Conservation (phyloP, 2,113 vertebrate genomes). For the Phalacrocorax aristotelis region DNA sequence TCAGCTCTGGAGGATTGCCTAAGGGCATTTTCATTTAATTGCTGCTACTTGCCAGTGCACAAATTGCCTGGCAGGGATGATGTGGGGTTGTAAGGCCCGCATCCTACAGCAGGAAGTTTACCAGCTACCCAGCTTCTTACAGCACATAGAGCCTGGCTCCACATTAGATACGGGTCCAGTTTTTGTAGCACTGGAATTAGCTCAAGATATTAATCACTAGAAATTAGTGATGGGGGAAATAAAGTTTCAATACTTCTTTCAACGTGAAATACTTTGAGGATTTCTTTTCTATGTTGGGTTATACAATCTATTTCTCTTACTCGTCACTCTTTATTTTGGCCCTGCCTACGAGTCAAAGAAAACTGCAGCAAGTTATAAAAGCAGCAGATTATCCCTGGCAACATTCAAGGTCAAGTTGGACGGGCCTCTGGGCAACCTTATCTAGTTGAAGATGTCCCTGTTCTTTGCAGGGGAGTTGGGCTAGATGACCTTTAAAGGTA, state of each 20-base stretch:
- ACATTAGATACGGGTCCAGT: background rate
- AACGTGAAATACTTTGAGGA: background rate
- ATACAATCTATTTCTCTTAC: background rate
- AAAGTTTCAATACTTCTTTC: background rate
- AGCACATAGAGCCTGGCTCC: background rate
- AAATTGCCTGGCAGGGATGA: conserved; percentile 32
- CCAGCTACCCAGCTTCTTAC: background rate
- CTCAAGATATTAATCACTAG: background rate
- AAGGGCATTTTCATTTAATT: conserved; percentile 42
- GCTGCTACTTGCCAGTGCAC: conserved; percentile 26
- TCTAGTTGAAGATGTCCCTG: background rate
- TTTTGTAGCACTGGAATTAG: background rate
- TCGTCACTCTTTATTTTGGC: background rate
- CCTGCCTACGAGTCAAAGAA: background rate
- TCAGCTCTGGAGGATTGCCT: background rate
- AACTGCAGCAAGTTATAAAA: background rate
- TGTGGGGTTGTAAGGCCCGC: background rate
- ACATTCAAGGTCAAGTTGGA: background rate
- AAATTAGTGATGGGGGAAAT: background rate
- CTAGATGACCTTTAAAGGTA: background rate
- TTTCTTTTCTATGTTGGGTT: background rate
- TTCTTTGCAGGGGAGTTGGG: background rate
- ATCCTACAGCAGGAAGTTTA: background rate
- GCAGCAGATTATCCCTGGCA: background rate
- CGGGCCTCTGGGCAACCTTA: background rate